Conservation (phyloP, 2,113 vertebrate genomes). For the Melospiza georgiana region DNA sequence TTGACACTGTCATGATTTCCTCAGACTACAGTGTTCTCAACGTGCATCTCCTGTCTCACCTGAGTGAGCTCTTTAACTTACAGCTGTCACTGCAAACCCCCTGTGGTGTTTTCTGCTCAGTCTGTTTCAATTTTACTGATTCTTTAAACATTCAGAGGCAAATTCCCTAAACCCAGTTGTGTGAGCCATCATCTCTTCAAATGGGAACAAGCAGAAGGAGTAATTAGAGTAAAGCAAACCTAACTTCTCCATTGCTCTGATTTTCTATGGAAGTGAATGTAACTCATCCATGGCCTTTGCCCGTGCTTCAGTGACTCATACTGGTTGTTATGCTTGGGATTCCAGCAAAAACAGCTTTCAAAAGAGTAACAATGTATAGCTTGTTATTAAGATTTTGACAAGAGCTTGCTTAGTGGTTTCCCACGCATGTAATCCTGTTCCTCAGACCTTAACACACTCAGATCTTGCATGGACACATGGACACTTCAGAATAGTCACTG, state of each 20-base stretch:
- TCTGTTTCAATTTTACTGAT: background rate
- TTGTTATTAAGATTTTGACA: background rate
- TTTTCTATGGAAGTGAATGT: background rate
- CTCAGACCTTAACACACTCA: background rate
- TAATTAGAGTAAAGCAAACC: background rate
- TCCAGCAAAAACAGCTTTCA: constrained; percentile 10
- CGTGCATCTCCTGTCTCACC: background rate
- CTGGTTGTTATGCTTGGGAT: background rate
- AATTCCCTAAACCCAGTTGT: background rate
- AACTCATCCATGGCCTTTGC: background rate
- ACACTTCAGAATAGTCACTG: background rate
- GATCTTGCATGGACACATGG: background rate
- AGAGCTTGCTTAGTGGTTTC: background rate
- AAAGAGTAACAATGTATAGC: background rate
- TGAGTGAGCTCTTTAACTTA: background rate
- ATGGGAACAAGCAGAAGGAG: background rate
- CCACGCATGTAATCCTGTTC: background rate
- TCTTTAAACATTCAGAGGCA: background rate
- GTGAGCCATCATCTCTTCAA: background rate
- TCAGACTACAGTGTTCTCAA: background rate
- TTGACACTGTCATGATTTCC: background rate
- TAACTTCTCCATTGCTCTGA: background rate
- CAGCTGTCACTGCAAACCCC: background rate
- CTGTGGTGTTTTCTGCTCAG: background rate
- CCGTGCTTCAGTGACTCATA: background rate